phyloP scores from a whole-genome alignment of 2,797 vertebrate genomes.

The Cuniculus paca region DNA sequence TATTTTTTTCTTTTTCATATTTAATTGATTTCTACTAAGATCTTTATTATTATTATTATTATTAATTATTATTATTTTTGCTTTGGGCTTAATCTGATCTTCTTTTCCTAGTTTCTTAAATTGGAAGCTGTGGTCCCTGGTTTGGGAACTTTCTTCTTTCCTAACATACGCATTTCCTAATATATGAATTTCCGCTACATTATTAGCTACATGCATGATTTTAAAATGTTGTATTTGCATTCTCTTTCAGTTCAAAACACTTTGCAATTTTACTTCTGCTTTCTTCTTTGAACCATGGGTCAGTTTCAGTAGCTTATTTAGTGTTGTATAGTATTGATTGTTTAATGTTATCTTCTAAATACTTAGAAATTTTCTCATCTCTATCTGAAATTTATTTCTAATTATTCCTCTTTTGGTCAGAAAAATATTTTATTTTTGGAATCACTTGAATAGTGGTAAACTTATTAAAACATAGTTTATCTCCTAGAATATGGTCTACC shows the following conservation, averaged over 20 bases:
- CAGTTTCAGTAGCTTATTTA: slow-evolving; percentile 37
- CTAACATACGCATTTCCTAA: background rate
- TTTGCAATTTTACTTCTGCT: slow-evolving; percentile 18
- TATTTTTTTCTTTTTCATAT: background rate
- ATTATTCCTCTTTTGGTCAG: background rate
- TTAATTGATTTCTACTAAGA: slow-evolving; percentile 1
- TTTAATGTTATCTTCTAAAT: slow-evolving; percentile 19
- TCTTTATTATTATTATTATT: background rate
- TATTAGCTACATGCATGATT: slow-evolving; percentile 12
- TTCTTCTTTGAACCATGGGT: slow-evolving; percentile 1
- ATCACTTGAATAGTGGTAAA: slow-evolving; percentile 20
- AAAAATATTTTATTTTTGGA: slow-evolving; percentile 38
- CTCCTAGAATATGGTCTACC: background rate
- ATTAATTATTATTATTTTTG: background rate
- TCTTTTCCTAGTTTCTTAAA: slow-evolving; percentile 13
- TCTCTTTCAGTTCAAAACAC: slow-evolving; percentile 30
- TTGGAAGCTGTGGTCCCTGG: background rate
- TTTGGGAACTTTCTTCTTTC: slow-evolving; percentile 46
- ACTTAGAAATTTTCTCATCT: slow-evolving; percentile 18
- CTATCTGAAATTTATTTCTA: slow-evolving; percentile 47
- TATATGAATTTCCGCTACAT: background rate
- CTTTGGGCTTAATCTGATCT: slow-evolving; percentile 7
- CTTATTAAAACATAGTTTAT: slow-evolving; percentile 13
- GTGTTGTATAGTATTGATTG: background rate
- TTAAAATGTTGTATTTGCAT: background rate